Conservation (phyloP, 2,888 invertebrate genomes). For the Sepiola atlantica region DNA sequence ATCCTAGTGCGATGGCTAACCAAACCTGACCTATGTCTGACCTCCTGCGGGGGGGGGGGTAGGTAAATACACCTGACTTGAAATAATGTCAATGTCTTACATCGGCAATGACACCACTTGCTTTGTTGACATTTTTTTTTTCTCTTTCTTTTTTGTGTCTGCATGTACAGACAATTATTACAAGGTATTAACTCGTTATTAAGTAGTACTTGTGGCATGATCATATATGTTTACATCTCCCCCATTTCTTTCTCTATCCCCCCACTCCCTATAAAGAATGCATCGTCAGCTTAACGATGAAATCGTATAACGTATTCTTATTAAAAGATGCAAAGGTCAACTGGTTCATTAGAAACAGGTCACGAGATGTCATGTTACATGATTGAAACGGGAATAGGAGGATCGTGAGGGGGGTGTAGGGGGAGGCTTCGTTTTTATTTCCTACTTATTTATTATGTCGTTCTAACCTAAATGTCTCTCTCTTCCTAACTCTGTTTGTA, state of each 20-base stretch:
- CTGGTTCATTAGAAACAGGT: neutral
- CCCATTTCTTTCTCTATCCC: no score
- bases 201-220: neutral
- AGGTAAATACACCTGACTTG: no score
- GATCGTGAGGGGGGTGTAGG: neutral
- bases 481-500: neutral
- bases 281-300: neutral
- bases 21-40: no score
- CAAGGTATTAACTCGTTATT: neutral
- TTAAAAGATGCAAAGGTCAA: neutral
- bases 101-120: no score
- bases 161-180: neutral
- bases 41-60: no score
- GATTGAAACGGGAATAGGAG: neutral
- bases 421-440: neutral
- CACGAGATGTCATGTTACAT: neutral
- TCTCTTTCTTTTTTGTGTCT: neutral
- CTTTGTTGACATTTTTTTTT: no score
- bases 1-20: no score
- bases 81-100: no score
- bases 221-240: neutral
- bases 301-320: neutral
- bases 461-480: no score
- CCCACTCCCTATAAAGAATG: no score
- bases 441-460: no score